phyloP scores from a whole-genome alignment of 2,113 vertebrate species.

The Dendrocopos noguchii region DNA sequence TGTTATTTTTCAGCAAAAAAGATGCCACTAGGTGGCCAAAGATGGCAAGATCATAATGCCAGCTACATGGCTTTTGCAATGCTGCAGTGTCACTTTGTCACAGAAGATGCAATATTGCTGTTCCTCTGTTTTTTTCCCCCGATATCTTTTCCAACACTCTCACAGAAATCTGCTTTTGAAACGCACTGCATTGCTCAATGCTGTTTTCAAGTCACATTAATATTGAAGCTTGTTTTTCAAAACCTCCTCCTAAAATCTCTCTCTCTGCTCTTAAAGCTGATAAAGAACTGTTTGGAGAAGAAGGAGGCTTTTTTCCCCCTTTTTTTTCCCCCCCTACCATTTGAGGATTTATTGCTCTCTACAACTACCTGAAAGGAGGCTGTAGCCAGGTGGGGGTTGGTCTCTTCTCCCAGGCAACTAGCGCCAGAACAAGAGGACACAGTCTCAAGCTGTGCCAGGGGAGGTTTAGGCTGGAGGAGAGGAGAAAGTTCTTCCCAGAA shows the following conservation, averaged over 20 bases:
- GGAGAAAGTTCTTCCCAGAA: too few species aligned
- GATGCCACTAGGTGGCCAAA: slow-evolving; percentile 46
- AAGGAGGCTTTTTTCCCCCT: neutral
- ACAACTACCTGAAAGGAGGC: too few species aligned
- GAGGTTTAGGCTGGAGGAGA: too few species aligned
- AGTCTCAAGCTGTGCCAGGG: too few species aligned
- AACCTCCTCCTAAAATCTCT: neutral
- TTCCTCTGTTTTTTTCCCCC: neutral
- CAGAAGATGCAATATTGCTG: neutral
- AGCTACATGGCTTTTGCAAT: rapidly evolving
- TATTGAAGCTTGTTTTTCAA: neutral
- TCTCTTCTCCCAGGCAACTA: too few species aligned
- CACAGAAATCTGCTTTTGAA: neutral
- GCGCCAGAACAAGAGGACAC: too few species aligned
- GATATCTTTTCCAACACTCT: neutral
- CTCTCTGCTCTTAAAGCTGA: neutral
- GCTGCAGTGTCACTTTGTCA: neutral
- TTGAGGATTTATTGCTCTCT: neutral
- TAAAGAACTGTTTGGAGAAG: neutral
- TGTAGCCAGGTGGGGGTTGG: too few species aligned
- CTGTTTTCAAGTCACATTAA: neutral
- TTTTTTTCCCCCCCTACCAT: neutral
- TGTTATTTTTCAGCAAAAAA: neutral
- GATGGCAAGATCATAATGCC: neutral
- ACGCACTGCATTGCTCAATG: neutral